Evolutionary conservation across 2,888 invertebrate species (phyloP).

Genomic region (Limenitis camilla): DNA sequence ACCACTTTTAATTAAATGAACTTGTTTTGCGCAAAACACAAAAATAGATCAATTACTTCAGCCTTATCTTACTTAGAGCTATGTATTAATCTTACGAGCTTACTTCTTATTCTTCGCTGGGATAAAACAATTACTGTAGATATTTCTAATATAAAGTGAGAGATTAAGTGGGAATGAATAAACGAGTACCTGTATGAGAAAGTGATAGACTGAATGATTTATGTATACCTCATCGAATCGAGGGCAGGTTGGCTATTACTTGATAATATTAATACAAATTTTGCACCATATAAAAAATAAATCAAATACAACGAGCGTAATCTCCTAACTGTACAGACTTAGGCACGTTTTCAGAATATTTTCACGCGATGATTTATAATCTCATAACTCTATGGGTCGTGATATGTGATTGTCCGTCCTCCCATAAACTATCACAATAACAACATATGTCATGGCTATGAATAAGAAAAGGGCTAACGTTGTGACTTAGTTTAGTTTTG

Average conservation of each 20-base stretch:
- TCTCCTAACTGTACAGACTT: constrained; percentile 1
- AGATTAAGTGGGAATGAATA: too few relatives aligned
- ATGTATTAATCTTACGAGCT: too few relatives aligned
- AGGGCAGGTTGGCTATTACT: too few relatives aligned
- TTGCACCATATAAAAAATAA: neutral
- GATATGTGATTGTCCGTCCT: constrained; percentile 19
- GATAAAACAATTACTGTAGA: too few relatives aligned
- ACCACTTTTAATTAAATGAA: constrained; percentile 13
- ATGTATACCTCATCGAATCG: too few relatives aligned
- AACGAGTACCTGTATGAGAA: too few relatives aligned
- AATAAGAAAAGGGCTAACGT: constrained; percentile 13
- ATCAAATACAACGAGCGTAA: constrained; percentile 3
- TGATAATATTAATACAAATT: too few relatives aligned
- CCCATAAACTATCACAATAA: constrained; percentile 24
- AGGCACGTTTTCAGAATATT: constrained; percentile 14
- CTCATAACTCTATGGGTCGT: constrained; percentile 23
- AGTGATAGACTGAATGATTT: too few relatives aligned
- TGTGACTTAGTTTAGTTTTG: constrained; percentile 2
- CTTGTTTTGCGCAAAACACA: constrained; percentile 1
- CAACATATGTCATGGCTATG: constrained; percentile 19
- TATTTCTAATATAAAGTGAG: too few relatives aligned
- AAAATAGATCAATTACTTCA: neutral
- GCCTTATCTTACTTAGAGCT: too few relatives aligned
- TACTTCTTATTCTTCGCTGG: too few relatives aligned
- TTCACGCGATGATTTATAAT: constrained; percentile 18